A percentile compares a stretch with the other conserved stretches of the same genome.
phyloP scores from a whole-genome alignment of 1,140 invertebrate species.

The Schlechtendalia chinensis region DNA sequence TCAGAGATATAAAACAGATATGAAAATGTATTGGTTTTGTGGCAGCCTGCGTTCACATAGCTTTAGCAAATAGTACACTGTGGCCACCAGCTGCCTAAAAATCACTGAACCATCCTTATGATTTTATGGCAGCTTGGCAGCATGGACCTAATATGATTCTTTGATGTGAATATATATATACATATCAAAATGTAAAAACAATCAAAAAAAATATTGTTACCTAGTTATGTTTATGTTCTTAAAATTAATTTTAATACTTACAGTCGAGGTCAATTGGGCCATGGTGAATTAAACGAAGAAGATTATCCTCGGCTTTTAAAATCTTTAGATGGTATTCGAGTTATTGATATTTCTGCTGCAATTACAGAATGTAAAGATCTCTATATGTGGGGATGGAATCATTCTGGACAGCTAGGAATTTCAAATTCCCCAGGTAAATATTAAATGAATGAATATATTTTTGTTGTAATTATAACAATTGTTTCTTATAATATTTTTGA shows the following conservation, averaged over 20 bases:
- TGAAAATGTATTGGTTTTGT: too few species aligned
- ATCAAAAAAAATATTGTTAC: too few species aligned
- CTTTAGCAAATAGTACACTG: too few species aligned
- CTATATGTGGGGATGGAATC: constrained; percentile 85
- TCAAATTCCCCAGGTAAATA: constrained; percentile 55
- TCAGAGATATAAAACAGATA: too few species aligned
- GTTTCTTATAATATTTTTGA: not conserved
- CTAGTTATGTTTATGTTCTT: constrained; percentile 13
- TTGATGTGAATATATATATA: too few species aligned
- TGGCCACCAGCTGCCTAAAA: too few species aligned
- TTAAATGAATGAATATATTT: not conserved
- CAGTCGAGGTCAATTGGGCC: constrained; percentile 82
- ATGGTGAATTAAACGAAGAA: constrained; percentile 66
- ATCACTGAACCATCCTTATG: too few species aligned
- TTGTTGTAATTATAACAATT: not conserved
- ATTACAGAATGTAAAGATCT: constrained; percentile 67
- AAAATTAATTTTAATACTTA: not conserved
- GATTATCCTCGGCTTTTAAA: constrained; percentile 66
- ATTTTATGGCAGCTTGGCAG: too few species aligned
- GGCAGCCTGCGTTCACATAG: too few species aligned
- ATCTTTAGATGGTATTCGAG: constrained; percentile 70
- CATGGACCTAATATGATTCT: too few species aligned
- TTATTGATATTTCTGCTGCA: constrained; percentile 67
- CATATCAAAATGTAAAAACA: too few species aligned
- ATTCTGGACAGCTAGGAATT: constrained; percentile 73